Evolutionary conservation across 2,888 invertebrate species (phyloP), one percentile per base, ranked within the genome.

Genomic region (Aleiodes alternator): DNA sequence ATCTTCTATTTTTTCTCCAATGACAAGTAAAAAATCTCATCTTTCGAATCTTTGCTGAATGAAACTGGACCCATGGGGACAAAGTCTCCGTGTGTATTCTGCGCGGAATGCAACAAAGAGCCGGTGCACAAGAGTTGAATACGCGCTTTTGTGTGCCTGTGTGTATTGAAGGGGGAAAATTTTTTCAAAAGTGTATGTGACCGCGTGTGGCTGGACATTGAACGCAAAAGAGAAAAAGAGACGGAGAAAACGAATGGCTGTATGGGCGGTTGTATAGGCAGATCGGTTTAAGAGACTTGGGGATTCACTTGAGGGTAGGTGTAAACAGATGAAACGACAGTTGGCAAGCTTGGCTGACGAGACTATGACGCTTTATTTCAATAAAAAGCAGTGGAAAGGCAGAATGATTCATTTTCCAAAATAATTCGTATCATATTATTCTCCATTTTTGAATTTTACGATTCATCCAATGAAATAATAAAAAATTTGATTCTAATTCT

Each of bases 31-130:
- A 11, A 38, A 38, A 34, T 34, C n/a, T 12, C 55, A 53, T 14
- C 16, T 53, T 53, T 76, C 78, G 69, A 81, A 78, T 80, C 76
- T 80, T 70, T 56, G 23, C 23, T 85, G 84, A 86, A 86, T 84
- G 86, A 84, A 85, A 84, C 84, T 82, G 82, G 82, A 84, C 79
- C 83, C 82, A 82, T 79, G 80, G 38, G 76, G 74, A 79, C 76
- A 79, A 74, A 77, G 76, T 59, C 56, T 74, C 56, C 14, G 70
- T 56, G 31, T 23, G 80, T 75, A 80, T 82, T 81, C 80, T 80
- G 80, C 80, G 79, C 80, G 84, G 82, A 86, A 86, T 86, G 84
- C 83, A 83, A 84, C 83, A 82, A 84, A 84, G 84, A 83, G 80
- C 77, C 72, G 31, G 64, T 34, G 43, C 14, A 64, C 34, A 43